Evolutionary conservation across 2,888 invertebrate species (phyloP).

Genomic region (Drosophila prostipennis): DNA sequence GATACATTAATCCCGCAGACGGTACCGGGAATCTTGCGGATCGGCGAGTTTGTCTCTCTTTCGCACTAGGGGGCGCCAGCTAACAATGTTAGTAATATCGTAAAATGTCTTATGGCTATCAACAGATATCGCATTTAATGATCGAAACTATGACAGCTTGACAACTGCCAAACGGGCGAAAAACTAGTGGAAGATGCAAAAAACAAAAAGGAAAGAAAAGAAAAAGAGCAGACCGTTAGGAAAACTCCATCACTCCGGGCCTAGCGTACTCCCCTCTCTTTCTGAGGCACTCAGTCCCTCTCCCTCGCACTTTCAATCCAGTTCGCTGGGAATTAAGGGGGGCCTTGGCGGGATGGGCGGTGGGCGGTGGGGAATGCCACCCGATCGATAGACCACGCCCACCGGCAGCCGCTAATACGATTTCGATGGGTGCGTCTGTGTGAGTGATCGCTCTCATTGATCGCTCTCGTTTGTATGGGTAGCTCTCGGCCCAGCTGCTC

Average conservation of each 20-base stretch:
- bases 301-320: conserved; percentile 27
- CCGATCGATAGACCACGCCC: conserved; percentile 74
- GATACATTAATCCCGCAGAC: conserved; percentile 38
- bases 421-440: conserved; percentile 27
- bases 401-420: conserved; percentile 45
- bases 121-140: conserved; percentile 76
- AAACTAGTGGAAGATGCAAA: conserved; percentile 39
- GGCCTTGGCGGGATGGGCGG: conserved; percentile 24
- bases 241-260: conserved; percentile 40
- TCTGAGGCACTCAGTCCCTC: conserved; percentile 4
- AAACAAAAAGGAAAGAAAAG: not conserved
- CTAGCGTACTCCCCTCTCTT: conserved; percentile 15
- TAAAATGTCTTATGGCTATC: conserved; percentile 75
- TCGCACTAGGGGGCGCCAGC: conserved; percentile 40
- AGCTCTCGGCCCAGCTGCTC: conserved; percentile 66
- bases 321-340: conserved; percentile 36
- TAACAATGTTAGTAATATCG: conserved; percentile 70
- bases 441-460: conserved; percentile 45
- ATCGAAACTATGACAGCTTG: conserved; percentile 73
- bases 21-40: conserved; percentile 13
- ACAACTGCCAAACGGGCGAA: conserved; percentile 59
- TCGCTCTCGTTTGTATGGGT: conserved; percentile 49
- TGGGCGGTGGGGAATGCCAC: conserved; percentile 18
- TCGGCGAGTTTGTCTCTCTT: conserved; percentile 30
- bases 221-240: conserved; percentile 35